Evolutionary conservation across 2,888 invertebrate species (phyloP), one percentile per base, ranked within the genome.

Genomic region (Ormyrus thymus): DNA sequence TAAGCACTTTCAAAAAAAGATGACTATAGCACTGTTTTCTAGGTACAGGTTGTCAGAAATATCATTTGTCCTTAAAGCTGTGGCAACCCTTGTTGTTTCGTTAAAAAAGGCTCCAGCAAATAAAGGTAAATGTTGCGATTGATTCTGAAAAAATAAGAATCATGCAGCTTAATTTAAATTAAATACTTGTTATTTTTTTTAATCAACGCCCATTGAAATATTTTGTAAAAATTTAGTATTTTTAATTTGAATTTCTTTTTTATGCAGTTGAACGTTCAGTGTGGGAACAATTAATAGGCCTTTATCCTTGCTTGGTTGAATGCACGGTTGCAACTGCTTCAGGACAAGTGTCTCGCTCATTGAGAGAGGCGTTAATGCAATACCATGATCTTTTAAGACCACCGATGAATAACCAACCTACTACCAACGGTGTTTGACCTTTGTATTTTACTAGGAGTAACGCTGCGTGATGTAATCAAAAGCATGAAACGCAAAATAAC

Each of bases 1-100:
- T 29, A 65, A 45, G 66, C 29, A 15, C 71, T 56, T 56, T 74
- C 76, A 55, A 51, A 76, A 72, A 77, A 80, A 80, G 81, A 43
- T 81, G 77, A 81, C 81, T 81, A 87, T 86, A 84, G 79, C 82
- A 84, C 83, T 83, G 77, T 86, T 84, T 89, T 89, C 86, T 86
- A 97, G 98, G 91, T 97, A 97, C 88, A 93, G 98, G 81, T 92
- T 98, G 81, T 97, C 98, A 4, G 98, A 98, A 91, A 97, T 98
- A 90, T 97, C 97, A 68, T 98, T 98, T 90, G 98, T 98, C 46
- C 90, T 98, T 74, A 97, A 98, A 90, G 98, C 98, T 74, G 95
- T 98, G 75, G 96, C 97, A 51, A 98, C 98, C 0, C 92, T 98
- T 61, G 95, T 98, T 7, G 94, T 96, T 70, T 97, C 98, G 5